Evolutionary conservation across 2,888 invertebrate genomes (phyloP).

Genomic region (Coelinius sp.): DNA sequence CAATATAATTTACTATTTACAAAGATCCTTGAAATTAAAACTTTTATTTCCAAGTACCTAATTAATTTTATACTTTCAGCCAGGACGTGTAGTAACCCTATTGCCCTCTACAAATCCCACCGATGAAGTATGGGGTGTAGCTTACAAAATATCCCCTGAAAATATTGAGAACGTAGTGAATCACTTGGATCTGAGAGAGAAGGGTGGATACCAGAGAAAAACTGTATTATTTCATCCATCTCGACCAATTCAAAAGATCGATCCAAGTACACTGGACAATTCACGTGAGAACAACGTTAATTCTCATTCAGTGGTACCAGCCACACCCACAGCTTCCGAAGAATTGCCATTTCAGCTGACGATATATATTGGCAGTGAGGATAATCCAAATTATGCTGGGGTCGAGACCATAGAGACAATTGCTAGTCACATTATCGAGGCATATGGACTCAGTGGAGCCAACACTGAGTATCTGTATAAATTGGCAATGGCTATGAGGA

Average conservation of each 20-base stretch:
- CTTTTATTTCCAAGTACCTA: too few relatives aligned
- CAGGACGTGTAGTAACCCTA: conserved; percentile 91
- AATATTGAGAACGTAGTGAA: conserved; percentile 81
- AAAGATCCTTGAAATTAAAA: too few relatives aligned
- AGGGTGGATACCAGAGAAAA: conserved; percentile 89
- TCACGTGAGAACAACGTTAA: background rate
- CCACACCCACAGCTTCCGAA: conserved; percentile 48
- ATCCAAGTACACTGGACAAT: conserved; percentile 33
- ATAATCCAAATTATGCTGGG: conserved; percentile 87
- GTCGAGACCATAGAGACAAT: conserved; percentile 83
- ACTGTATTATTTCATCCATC: conserved; percentile 81
- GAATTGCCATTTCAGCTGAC: conserved; percentile 78
- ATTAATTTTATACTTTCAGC: conserved; percentile 73
- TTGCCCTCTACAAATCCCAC: conserved; percentile 76
- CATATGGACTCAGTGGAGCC: conserved; percentile 88
- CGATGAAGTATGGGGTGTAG: conserved; percentile 90
- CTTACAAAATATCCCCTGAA: conserved; percentile 85
- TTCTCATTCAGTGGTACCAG: conserved; percentile 45
- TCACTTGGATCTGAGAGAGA: conserved; percentile 92
- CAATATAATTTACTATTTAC: too few relatives aligned
- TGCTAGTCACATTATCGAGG: conserved; percentile 82
- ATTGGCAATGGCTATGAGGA: conserved; percentile 83
- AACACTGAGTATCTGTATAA: conserved; percentile 94
- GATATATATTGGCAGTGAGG: conserved; percentile 86
- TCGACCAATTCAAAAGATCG: conserved; percentile 40